These are phyloP conservation scores for Apodemus speciosus DNA, from an alignment of 2,113 vertebrate genomes.

Conservation along the genomic window DNA sequence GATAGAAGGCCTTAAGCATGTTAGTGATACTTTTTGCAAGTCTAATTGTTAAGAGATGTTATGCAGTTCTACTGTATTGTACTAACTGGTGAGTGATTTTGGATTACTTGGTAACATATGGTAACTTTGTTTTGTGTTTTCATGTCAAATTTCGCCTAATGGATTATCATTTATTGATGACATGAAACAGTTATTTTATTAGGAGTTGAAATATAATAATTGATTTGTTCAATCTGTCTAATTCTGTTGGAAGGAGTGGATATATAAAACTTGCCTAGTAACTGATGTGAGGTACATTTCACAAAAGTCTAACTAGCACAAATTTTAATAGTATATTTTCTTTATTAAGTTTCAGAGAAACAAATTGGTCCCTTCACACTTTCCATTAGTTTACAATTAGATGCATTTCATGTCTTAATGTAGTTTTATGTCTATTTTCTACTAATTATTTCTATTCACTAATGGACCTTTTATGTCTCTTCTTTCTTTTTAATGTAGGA, in stretches of 20 bases:
- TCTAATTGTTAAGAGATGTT: not conserved
- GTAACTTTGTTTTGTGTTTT: not conserved
- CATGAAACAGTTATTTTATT: conserved; percentile 16
- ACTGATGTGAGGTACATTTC: not conserved
- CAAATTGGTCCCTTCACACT: not conserved
- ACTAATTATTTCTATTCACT: not conserved
- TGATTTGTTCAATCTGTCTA: not conserved
- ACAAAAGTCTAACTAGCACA: not conserved
- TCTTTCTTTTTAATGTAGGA: not conserved
- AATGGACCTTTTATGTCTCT: not conserved
- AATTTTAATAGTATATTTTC: not conserved
- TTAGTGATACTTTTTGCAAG: not conserved
- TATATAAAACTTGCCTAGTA: not conserved
- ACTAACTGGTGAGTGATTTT: not conserved
- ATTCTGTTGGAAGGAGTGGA: conserved; percentile 16
- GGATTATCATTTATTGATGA: not conserved
- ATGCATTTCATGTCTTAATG: conserved; percentile 7
- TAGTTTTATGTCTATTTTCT: not conserved
- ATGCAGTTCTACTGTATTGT: not conserved
- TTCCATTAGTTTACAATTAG: not conserved
- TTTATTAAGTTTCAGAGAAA: conserved; percentile 37
- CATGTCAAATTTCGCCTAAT: not conserved
- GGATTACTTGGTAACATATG: not conserved
- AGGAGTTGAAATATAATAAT: not conserved
- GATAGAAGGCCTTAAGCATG: not conserved